A percentile compares a stretch with the other conserved stretches of the same genome.
Evolutionary conservation across 1,140 invertebrate species (phyloP).

Genomic region (Brachionus plicatilis): DNA sequence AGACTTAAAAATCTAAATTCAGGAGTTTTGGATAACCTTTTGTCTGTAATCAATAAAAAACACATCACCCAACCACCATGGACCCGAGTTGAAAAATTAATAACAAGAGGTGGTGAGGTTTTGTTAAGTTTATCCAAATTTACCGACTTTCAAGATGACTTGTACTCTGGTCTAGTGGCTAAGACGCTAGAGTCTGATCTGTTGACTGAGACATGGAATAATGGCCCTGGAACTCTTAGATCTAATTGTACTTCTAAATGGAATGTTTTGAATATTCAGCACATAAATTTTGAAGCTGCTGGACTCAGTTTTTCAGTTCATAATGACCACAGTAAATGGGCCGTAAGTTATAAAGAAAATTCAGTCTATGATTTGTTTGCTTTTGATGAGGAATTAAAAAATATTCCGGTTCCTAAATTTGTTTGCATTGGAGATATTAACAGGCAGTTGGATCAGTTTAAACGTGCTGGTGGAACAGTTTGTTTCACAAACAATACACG

Average conservation of each 20-base stretch:
- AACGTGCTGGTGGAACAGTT: slow-evolving; percentile 29
- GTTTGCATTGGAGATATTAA: slow-evolving; percentile 31
- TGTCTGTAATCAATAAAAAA: not conserved
- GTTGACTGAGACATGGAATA: slow-evolving; percentile 33
- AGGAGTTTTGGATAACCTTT: not conserved
- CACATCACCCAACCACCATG: slow-evolving; percentile 7
- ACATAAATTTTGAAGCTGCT: not conserved
- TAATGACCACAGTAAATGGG: slow-evolving; percentile 38
- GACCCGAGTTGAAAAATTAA: not conserved
- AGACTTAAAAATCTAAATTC: not conserved
- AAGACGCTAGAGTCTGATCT: not conserved
- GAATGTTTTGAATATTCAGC: slow-evolving; percentile 26
- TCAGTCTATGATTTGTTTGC: not conserved
- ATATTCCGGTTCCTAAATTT: not conserved
- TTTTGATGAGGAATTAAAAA: not conserved
- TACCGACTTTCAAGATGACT: slow-evolving; percentile 34
- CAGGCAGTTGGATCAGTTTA: slow-evolving; percentile 37
- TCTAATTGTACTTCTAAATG: slow-evolving; percentile 29
- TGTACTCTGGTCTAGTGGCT: slow-evolving; percentile 15
- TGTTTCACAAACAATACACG: slow-evolving; percentile 8
- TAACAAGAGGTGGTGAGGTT: slow-evolving; percentile 7
- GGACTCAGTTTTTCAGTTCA: slow-evolving; percentile 14
- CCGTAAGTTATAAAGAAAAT: not conserved
- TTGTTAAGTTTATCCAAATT: slow-evolving; percentile 25
- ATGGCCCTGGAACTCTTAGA: slow-evolving; percentile 17